phyloP scores from a whole-genome alignment of 2,888 invertebrate species.

The Prosapia bicincta region DNA sequence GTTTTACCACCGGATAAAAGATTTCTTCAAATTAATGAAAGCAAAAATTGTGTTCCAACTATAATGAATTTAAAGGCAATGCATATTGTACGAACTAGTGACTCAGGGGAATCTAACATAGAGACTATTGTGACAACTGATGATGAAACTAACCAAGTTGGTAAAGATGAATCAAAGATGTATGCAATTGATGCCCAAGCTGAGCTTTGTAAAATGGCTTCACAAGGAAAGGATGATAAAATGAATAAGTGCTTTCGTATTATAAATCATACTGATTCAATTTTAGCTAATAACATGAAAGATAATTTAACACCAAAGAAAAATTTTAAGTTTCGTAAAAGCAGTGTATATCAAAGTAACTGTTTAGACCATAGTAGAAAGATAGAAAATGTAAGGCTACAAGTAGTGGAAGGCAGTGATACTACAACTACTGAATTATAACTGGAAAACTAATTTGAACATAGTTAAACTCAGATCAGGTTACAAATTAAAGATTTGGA shows the following conservation, averaged over 20 bases:
- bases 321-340: background rate
- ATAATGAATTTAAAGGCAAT: conserved; percentile 28
- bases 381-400: too few species aligned
- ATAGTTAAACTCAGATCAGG: too few species aligned
- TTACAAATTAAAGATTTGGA: too few species aligned
- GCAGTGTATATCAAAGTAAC: background rate
- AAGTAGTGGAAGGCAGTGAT: too few species aligned
- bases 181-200: background rate
- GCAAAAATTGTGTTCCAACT: background rate
- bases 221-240: background rate
- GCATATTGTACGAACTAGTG: conserved; percentile 6
- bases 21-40: background rate
- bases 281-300: background rate
- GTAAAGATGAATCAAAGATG: background rate
- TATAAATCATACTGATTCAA: conserved; percentile 6
- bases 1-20: conserved; percentile 12
- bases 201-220: background rate
- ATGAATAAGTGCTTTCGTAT: conserved; percentile 10
- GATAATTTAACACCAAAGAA: background rate
- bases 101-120: conserved; percentile 8
- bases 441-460: too few species aligned
- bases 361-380: too few species aligned
- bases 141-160: conserved; percentile 1
- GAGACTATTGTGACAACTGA: conserved; percentile 10
- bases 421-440: too few species aligned